Conservation (phyloP, 2,797 vertebrate genomes). For the Poeciliopsis gracilis region DNA sequence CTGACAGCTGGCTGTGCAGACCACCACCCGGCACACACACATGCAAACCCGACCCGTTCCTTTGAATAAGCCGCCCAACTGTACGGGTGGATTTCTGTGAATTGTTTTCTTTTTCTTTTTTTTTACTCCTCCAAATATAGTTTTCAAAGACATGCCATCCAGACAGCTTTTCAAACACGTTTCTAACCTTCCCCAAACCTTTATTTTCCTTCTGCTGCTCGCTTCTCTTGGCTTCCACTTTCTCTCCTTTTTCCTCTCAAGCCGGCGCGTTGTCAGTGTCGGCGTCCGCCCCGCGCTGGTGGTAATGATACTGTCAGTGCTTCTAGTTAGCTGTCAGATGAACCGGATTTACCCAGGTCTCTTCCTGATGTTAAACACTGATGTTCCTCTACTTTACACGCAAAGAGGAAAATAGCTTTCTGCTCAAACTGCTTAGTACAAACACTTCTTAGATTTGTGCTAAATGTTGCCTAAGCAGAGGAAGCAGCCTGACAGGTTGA, state of each 20-base stretch:
- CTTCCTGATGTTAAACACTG: constrained; percentile 78
- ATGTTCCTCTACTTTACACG: constrained; percentile 71
- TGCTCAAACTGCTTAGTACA: constrained; percentile 64
- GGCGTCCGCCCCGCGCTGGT: constrained; percentile 59
- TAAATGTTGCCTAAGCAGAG: constrained; percentile 44
- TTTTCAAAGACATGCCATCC: constrained; percentile 55
- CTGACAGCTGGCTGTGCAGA: constrained; percentile 80
- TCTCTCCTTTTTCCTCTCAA: constrained; percentile 37
- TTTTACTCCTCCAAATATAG: constrained; percentile 33
- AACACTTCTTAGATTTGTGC: constrained; percentile 54
- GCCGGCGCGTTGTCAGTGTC: constrained; percentile 71
- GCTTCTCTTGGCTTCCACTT: constrained; percentile 32
- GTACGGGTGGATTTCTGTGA: constrained; percentile 36
- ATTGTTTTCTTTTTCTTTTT: constrained; percentile 25
- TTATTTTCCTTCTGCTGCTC: constrained; percentile 9
- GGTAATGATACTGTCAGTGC: constrained; percentile 80
- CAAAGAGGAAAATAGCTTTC: constrained; percentile 59
- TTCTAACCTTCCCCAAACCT: constrained; percentile 9
- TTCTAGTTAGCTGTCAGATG: constrained; percentile 76
- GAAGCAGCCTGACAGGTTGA: constrained; percentile 41
- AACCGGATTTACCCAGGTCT: constrained; percentile 69
- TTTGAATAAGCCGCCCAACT: constrained; percentile 38
- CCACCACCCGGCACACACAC: constrained; percentile 57
- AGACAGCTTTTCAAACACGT: constrained; percentile 44
- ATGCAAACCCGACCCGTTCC: constrained; percentile 33